A percentile compares a stretch with the other conserved stretches of the same genome.
These are phyloP conservation scores for Ennomos quercinarius DNA, from an alignment of 2,888 invertebrate species.

Conservation along the genomic window DNA sequence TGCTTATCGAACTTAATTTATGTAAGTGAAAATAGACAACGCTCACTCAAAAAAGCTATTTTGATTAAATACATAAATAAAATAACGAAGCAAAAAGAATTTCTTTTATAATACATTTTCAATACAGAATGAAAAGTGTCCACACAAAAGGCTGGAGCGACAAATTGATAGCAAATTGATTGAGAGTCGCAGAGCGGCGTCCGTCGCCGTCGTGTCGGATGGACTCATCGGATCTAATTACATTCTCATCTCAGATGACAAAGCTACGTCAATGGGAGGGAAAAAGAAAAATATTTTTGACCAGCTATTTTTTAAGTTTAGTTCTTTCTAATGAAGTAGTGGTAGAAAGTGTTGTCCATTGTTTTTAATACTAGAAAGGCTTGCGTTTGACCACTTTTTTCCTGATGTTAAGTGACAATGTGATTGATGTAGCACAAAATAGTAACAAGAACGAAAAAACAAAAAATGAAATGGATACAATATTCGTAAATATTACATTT, in stretches of 20 bases:
- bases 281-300: slow-evolving; percentile 13
- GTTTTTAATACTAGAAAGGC: too few relatives aligned
- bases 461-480: too few relatives aligned
- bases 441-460: too few relatives aligned
- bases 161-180: slow-evolving; percentile 61
- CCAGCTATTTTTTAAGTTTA: slow-evolving; percentile 11
- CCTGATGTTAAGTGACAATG: too few relatives aligned
- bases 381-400: too few relatives aligned
- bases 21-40: too few relatives aligned
- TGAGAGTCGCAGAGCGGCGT: slow-evolving; percentile 46
- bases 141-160: slow-evolving; percentile 44
- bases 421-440: too few relatives aligned
- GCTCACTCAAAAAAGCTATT: neutral
- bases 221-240: slow-evolving; percentile 54
- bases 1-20: too few relatives aligned
- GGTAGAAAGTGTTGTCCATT: too few relatives aligned
- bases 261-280: slow-evolving; percentile 14
- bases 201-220: slow-evolving; percentile 31
- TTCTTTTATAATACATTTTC: slow-evolving; percentile 1
- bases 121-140: slow-evolving; percentile 27
- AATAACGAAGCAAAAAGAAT: neutral
- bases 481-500: too few relatives aligned
- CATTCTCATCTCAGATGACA: slow-evolving; percentile 47
- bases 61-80: neutral
- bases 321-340: too few relatives aligned